Conservation (phyloP, 2,888 invertebrate species). For the Periphyllus acericola region DNA sequence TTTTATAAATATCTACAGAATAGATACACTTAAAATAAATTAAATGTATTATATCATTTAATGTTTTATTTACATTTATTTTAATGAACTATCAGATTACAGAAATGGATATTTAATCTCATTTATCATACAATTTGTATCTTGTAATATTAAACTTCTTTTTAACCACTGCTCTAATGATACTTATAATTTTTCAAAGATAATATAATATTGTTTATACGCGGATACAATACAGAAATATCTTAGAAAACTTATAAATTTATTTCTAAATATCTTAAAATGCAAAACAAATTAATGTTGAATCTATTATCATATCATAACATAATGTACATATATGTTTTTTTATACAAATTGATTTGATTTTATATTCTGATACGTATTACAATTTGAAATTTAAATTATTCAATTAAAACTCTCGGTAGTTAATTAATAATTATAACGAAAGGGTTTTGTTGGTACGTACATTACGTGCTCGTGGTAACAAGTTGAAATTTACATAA, state of each 20-base stretch:
- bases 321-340: too few relatives aligned
- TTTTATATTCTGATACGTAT: not conserved
- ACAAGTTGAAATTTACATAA: not conserved
- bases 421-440: not conserved
- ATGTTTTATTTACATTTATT: not conserved
- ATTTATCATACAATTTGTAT: not conserved
- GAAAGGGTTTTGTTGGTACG: too few relatives aligned
- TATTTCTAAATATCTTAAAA: not conserved
- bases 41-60: too few relatives aligned
- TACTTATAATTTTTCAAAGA: not conserved
- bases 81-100: not conserved
- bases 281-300: too few relatives aligned
- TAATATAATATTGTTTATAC: not conserved
- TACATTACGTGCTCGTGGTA: not conserved
- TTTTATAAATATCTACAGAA: not conserved
- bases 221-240: not conserved
- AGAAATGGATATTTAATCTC: not conserved
- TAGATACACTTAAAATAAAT: not conserved
- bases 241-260: not conserved
- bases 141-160: not conserved
- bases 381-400: not conserved
- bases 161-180: not conserved
- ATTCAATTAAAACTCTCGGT: not conserved
- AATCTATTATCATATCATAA: too few relatives aligned
- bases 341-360: too few relatives aligned